These are phyloP conservation scores for Ctenopoma kingsleyae DNA, from an alignment of 2,797 vertebrate species.

Conservation along the genomic window DNA sequence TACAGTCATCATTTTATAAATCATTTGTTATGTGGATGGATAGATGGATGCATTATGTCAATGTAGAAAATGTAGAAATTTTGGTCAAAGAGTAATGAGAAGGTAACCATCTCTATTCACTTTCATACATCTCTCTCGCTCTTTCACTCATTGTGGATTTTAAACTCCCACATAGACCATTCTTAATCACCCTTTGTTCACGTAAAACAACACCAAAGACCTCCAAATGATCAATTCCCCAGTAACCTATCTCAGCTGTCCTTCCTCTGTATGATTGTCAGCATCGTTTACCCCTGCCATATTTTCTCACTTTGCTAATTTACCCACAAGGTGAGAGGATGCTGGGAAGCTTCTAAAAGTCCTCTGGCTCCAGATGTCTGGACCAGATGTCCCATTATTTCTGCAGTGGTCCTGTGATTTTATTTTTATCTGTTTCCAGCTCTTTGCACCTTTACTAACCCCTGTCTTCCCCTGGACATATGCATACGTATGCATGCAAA, in stretches of 20 bases:
- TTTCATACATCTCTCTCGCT: slow-evolving; percentile 11
- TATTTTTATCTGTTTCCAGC: slow-evolving; percentile 76
- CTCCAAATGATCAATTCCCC: slow-evolving; percentile 69
- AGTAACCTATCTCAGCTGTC: slow-evolving; percentile 67
- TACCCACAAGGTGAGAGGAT: slow-evolving; percentile 85
- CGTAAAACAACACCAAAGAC: slow-evolving; percentile 58
- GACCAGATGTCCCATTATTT: slow-evolving; percentile 87
- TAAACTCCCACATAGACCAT: slow-evolving; percentile 44
- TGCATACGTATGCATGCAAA: slow-evolving; percentile 27
- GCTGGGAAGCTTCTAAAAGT: slow-evolving; percentile 81
- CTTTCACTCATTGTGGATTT: slow-evolving; percentile 6
- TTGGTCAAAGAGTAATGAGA: slow-evolving; percentile 50
- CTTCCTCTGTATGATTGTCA: slow-evolving; percentile 82
- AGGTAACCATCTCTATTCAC: slow-evolving; percentile 29
- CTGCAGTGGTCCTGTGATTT: slow-evolving; percentile 76
- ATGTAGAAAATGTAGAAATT: slow-evolving; percentile 36
- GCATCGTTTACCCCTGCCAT: slow-evolving; percentile 84
- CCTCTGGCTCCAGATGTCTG: slow-evolving; percentile 85
- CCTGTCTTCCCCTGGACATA: slow-evolving; percentile 13
- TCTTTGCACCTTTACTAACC: slow-evolving; percentile 68
- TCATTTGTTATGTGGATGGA: no score
- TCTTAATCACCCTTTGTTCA: slow-evolving; percentile 65
- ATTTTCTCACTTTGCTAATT: slow-evolving; percentile 86
- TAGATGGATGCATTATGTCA: slow-evolving; percentile 36
- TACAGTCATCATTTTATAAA: slow-evolving; percentile 17